Evolutionary conservation across 2,888 invertebrate genomes (phyloP), one percentile per base, ranked within the genome.

Genomic region (Catocala sponsa): DNA sequence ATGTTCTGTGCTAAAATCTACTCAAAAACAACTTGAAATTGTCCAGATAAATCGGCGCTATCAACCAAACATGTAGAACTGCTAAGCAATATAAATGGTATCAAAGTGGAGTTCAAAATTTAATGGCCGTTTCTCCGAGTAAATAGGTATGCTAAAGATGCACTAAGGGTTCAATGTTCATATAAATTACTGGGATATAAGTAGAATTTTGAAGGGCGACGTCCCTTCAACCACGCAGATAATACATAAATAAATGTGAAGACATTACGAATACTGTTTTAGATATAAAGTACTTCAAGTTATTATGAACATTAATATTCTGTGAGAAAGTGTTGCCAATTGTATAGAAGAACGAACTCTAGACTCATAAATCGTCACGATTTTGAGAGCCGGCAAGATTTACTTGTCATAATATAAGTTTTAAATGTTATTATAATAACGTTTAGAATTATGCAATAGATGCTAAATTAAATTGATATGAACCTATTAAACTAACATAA

Each of bases 161-260:
- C 48, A 52, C 33, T 55, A 49, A 5, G 44, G 65, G 74, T 72
- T 72, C 74, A 74, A 72, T 72, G 68, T 65, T 64, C 65, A 44
- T 52, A 74, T 65, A 68, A 50, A 63, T 70, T 65, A 59, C 59
- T 72, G 54, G 43, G 63, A 55, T 73, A 74, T 72, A 67, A 74
- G 71, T 72, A 73, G 66, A 58, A 70, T 67, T 74, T 74, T 72
- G 72, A 74, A 72, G 74, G 74, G 62, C 67, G 50, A 63, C 62
- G 55, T 65, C 13, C 58, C 67, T 70, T 63, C 66, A 74, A 74
- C 64, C 53, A 50, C 55, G 38, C 15, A 59, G 69, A 71, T 71
- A 60, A 50, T 57, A 58, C 52, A 63, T 63, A 70, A 66, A 66
- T 38, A 38, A 38, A 38, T 38, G 35, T 38, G 35, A 57, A 72